Conservation (phyloP, 1,140 invertebrate species). For the Aricia agestis region DNA sequence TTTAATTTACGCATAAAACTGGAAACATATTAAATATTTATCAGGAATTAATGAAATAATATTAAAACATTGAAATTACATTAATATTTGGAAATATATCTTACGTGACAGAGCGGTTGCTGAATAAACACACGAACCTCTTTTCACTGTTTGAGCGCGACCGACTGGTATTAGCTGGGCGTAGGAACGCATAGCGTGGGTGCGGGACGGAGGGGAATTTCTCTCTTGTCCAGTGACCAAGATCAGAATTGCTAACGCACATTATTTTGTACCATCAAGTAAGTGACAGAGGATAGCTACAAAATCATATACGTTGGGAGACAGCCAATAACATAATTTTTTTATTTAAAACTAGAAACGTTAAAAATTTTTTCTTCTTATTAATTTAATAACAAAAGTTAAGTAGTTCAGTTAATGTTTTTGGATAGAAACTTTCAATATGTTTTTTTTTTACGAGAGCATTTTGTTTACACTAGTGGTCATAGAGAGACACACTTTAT, state of each 20-base stretch:
- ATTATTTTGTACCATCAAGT: not conserved
- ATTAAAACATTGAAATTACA: conserved; percentile 9
- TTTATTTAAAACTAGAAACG: not conserved
- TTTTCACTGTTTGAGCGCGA: not conserved
- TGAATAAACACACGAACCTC: conserved; percentile 16
- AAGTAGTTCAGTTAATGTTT: not conserved
- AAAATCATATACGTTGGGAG: not conserved
- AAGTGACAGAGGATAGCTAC: not conserved
- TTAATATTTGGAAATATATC: conserved; percentile 14
- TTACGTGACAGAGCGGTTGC: conserved; percentile 13
- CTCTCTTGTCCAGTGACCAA: not conserved
- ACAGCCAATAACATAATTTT: not conserved
- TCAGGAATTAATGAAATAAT: not conserved
- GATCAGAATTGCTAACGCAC: not conserved
- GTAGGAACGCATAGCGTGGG: not conserved
- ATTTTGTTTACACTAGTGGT: not conserved
- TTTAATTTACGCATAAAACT: conserved; percentile 7
- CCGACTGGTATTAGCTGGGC: not conserved
- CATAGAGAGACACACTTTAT: conserved; percentile 1
- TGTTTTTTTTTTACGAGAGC: not conserved
- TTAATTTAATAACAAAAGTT: not conserved
- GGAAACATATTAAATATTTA: not conserved
- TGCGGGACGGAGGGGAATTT: not conserved
- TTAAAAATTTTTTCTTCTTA: not conserved
- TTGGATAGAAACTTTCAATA: not conserved